Evolutionary conservation across 2,888 invertebrate genomes (phyloP).

Genomic region (Ophioninae sp.): DNA sequence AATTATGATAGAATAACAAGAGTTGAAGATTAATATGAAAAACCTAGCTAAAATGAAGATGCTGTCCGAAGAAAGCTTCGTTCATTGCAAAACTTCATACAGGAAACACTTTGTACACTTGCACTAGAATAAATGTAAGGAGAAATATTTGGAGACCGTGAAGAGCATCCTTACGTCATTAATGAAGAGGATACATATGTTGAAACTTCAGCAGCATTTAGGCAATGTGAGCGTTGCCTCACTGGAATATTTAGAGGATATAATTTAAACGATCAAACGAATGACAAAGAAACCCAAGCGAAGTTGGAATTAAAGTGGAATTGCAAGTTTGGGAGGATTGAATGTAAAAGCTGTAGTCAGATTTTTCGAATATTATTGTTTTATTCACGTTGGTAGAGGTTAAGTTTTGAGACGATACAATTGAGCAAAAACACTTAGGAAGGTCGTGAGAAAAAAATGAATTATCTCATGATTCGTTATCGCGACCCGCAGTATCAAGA

Average conservation of each 20-base stretch:
- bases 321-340: not conserved
- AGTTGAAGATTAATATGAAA: no score
- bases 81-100: not conserved
- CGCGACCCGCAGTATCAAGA: constrained; percentile 11
- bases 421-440: constrained; percentile 6
- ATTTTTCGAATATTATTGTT: constrained; percentile 3
- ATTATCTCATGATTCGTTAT: constrained; percentile 28
- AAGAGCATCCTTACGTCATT: not conserved
- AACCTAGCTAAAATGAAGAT: no score
- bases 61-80: not conserved
- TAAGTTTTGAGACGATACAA: constrained; percentile 33
- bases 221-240: not conserved
- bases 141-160: not conserved
- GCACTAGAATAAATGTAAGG: not conserved
- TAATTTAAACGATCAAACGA: not conserved
- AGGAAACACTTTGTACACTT: not conserved
- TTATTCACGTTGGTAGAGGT: constrained; percentile 21
- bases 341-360: not conserved
- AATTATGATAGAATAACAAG: no score
- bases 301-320: not conserved
- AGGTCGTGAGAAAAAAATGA: constrained; percentile 6
- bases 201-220: not conserved
- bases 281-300: not conserved
- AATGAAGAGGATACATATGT: not conserved
- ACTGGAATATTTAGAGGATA: not conserved